Evolutionary conservation across 2,888 invertebrate species (phyloP).

Genomic region (Ferrisia virgata): DNA sequence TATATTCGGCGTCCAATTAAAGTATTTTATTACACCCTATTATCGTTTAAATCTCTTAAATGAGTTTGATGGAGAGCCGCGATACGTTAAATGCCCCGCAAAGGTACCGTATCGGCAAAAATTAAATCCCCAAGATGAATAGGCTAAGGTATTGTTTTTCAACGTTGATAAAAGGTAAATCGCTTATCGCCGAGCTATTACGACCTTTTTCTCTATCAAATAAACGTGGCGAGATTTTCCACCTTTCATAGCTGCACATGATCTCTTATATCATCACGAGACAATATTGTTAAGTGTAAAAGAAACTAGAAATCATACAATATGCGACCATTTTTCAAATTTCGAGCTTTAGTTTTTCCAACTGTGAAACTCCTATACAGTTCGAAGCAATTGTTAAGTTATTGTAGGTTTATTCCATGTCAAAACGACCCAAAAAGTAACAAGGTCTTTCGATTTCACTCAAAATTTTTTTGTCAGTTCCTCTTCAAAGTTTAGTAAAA

Average conservation of each 20-base stretch:
- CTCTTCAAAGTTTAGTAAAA: too few species aligned
- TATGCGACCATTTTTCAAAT: too few species aligned
- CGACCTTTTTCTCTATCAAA: background rate
- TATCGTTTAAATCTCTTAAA: conserved; percentile 20
- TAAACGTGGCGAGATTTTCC: background rate
- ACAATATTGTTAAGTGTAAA: background rate
- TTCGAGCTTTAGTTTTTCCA: too few species aligned
- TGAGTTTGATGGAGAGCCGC: conserved; percentile 3
- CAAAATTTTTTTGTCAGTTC: too few species aligned
- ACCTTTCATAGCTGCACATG: background rate
- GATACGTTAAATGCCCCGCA: background rate
- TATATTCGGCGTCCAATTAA: conserved; percentile 12
- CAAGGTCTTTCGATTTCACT: too few species aligned
- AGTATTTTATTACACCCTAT: conserved; percentile 23
- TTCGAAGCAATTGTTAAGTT: too few species aligned
- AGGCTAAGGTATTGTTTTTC: background rate
- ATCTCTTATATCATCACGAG: background rate
- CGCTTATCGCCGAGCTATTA: background rate
- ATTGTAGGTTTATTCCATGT: too few species aligned
- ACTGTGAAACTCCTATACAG: too few species aligned
- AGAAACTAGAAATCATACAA: too few species aligned
- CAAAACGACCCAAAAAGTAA: too few species aligned
- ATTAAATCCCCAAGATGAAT: background rate
- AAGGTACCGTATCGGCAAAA: background rate
- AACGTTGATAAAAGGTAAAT: background rate